A percentile compares a stretch with the other conserved stretches of the same genome.
Conservation (phyloP, 1,140 invertebrate genomes). For the Thaumetopoea pityocampa region DNA sequence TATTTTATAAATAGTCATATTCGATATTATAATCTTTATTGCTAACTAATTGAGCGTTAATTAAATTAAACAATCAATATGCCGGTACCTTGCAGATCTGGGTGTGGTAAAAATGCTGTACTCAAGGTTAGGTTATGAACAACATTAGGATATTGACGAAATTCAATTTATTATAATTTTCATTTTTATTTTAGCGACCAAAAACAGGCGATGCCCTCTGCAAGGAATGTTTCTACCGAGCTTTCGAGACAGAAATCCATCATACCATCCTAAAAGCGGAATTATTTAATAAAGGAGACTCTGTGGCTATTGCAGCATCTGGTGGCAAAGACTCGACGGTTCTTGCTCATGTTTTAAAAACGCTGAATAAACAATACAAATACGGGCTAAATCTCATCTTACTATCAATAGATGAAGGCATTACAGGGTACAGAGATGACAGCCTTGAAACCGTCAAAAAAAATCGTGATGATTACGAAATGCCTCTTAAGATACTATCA, state of each 20-base stretch:
- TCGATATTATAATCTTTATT: too few relatives aligned
- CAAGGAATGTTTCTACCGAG: constrained; percentile 96
- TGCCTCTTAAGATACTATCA: constrained; percentile 96
- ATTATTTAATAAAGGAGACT: constrained; percentile 91
- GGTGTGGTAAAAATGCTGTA: constrained; percentile 83
- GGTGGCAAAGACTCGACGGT: constrained; percentile 99
- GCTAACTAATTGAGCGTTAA: too few relatives aligned
- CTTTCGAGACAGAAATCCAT: constrained; percentile 98
- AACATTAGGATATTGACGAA: constrained; percentile 4
- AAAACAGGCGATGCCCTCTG: constrained; percentile 95
- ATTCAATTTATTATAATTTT: constrained; percentile 1
- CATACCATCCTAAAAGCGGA: constrained; percentile 91
- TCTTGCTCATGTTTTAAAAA: constrained; percentile 92
- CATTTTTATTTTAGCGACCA: constrained; percentile 80
- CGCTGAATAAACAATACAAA: constrained; percentile 92
- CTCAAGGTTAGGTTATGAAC: constrained; percentile 78
- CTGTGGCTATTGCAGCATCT: constrained; percentile 96
- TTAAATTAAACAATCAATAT: constrained; percentile 63
- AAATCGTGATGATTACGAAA: constrained; percentile 94
- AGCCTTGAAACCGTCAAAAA: constrained; percentile 97
- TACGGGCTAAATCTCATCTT: constrained; percentile 95
- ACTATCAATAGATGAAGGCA: constrained; percentile 99
- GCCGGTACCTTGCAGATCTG: constrained; percentile 80
- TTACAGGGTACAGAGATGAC: constrained; percentile 98
- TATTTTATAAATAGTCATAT: too few relatives aligned